Evolutionary conservation across 2,113 vertebrate genomes (phyloP), one percentile per base, ranked within the genome.

Genomic region (Sorex fumeus): DNA sequence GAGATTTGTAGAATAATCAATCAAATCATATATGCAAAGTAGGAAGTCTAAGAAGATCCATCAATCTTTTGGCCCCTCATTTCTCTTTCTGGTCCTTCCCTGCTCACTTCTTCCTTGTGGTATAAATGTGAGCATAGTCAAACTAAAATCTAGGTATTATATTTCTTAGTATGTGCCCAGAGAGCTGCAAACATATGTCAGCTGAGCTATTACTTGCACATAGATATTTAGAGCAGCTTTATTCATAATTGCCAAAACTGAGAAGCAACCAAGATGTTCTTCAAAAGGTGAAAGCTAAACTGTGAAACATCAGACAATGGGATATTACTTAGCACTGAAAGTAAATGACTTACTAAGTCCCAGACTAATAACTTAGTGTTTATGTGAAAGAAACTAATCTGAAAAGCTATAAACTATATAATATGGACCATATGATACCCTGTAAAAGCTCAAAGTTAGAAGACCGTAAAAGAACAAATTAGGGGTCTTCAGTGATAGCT

Each of bases 171-270:
- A 75, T 40, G 43, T n/a, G 66, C 16, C 78, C n/a, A 90, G 64
- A 90, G 57, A 13, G 74, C 16, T 25, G 81, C 40, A 82, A 90
- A 90, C 72, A 53, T 62, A 25, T 30, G 23, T 81, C 69, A 23
- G 64, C 40, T 74, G 4, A 74, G 74, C 47, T 40, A 40, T 40
- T 40, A 30, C 40, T 10, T 74, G 43, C 57, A 74, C 43, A 76
- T 16, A 53, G 27, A 40, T 40, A 40, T 40, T 40, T 40, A 40
- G 40, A 40, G 40, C 40, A 40, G 40, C 40, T 40, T 40, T 40
- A 40, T 40, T 40, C 40, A 40, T 40, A 40, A 40, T 40, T 40
- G 7, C 40, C 40, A 40, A 40, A 40, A 40, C 40, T 40, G 40
- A 40, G 40, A 40, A 40, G 40, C 40, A 40, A 40, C 40, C 40